Evolutionary conservation across 2,113 vertebrate species (phyloP), one percentile per base, ranked within the genome.

Genomic region (Strix aluco): DNA sequence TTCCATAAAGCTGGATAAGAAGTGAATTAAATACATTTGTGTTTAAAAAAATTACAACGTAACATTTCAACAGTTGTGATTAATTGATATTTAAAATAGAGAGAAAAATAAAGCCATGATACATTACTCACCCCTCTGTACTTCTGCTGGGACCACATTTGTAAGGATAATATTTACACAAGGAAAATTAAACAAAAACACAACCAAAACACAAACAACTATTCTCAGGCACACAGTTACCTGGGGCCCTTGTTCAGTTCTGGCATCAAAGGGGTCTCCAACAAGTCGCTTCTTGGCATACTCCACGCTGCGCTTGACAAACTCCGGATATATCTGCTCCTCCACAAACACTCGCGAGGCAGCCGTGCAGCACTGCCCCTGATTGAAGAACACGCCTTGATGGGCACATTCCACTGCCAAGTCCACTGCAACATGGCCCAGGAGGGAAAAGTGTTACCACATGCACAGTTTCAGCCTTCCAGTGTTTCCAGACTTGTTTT

Each of bases 361-460:
- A 0, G 99, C 99, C 0, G 99, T 99, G 97, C 99, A 99, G 97
- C 99, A 99, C 96, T 99, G 99, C 81, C 99, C 99, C 97, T 99
- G 99, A 94, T 99, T 99, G 96, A 99, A 99, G 97, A 99, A 99
- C 26, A 99, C 98, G 5, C 99, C 99, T 96, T 99, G 99, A 87
- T 99, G 99, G 83, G 98, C 98, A 73, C 99, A 99, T 92, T 99
- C 98, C 89, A 99, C 99, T 6, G 99, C 99, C 98, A 99, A 96
- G 94, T 99, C 98, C 98, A 99, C 99, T 99, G 97, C 25, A 81
- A 85, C 66, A 16, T 3, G 32, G 67, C 59, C 93, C 90, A 88
- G 70, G 81, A 94, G 49, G 52, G 70, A 75, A 62, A 86, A 95
- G 65, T 3, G 14, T 97, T 95, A 97, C 75, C 87, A 94, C 61